Conservation (phyloP, 2,888 invertebrate species). For the Drosophila macrospina region DNA sequence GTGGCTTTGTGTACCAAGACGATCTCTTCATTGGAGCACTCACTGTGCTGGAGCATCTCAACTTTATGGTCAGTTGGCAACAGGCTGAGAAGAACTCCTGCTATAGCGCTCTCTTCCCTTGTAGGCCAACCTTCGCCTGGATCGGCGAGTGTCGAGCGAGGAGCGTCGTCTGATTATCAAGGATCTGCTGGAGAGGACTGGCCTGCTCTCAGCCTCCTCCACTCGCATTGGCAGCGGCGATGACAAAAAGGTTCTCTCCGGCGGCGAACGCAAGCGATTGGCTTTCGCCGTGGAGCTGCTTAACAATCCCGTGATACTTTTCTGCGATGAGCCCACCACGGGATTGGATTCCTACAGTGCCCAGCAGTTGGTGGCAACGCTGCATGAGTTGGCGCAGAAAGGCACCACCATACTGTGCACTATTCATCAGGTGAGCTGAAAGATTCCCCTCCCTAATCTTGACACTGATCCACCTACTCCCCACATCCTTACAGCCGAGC, state of each 20-base stretch:
- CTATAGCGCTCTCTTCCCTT: neutral
- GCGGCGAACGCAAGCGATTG: constrained; percentile 96
- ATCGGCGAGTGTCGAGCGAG: constrained; percentile 87
- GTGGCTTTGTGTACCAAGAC: constrained; percentile 96
- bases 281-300: constrained; percentile 96
- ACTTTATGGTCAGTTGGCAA: constrained; percentile 89
- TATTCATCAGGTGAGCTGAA: constrained; percentile 88
- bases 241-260: constrained; percentile 93
- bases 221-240: constrained; percentile 92
- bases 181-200: constrained; percentile 90
- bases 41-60: constrained; percentile 94
- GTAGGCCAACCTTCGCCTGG: constrained; percentile 92
- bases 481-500: constrained; percentile 88
- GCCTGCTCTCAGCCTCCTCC: constrained; percentile 89
- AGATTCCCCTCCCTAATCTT: neutral
- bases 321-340: constrained; percentile 98
- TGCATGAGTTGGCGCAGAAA: constrained; percentile 89
- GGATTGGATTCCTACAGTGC: constrained; percentile 97
- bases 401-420: constrained; percentile 96
- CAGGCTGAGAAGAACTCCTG: neutral
- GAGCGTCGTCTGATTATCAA: constrained; percentile 89
- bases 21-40: constrained; percentile 94
- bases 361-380: constrained; percentile 91
- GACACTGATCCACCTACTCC: no score
- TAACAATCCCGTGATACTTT: constrained; percentile 95